phyloP scores from a whole-genome alignment of 2,888 invertebrate genomes.

The Ormyrus thymus region DNA sequence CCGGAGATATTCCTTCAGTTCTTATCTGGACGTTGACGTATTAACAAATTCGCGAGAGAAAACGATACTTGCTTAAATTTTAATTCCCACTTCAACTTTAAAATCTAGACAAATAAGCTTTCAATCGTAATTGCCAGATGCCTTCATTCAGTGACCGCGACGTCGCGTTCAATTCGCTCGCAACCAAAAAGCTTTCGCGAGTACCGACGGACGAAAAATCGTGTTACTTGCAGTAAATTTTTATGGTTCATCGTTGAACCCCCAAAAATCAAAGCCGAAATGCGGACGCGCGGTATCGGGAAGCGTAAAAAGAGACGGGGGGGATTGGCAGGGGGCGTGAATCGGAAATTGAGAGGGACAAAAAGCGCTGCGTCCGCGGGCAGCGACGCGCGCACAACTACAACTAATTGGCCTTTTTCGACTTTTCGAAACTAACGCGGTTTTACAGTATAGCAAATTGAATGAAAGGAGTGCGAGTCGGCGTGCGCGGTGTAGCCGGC shows the following conservation, averaged over 20 bases:
- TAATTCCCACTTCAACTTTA: no score
- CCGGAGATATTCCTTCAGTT: no score
- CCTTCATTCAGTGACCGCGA: no score
- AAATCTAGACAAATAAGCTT: no score
- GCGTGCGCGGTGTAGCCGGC: background rate
- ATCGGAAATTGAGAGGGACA: slow-evolving; percentile 3
- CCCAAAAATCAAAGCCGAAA: slow-evolving; percentile 4
- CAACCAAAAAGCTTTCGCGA: background rate
- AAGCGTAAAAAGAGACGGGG: background rate
- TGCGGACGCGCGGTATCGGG: no score
- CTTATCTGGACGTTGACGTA: no score
- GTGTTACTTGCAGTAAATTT: slow-evolving; percentile 3
- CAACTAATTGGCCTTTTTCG: slow-evolving; percentile 34
- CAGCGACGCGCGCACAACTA: background rate
- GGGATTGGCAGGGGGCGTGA: background rate
- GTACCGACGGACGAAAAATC: background rate
- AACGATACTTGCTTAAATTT: no score
- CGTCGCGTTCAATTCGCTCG: background rate
- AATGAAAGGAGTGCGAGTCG: slow-evolving; percentile 15
- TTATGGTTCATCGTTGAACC: slow-evolving; percentile 1
- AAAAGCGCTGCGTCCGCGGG: background rate
- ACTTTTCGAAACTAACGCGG: slow-evolving; percentile 25
- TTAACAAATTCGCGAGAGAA: no score
- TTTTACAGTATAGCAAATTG: slow-evolving; percentile 12
- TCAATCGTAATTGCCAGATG: no score